Conservation (phyloP, 1,140 invertebrate genomes). For the Bombus sibiricus region DNA sequence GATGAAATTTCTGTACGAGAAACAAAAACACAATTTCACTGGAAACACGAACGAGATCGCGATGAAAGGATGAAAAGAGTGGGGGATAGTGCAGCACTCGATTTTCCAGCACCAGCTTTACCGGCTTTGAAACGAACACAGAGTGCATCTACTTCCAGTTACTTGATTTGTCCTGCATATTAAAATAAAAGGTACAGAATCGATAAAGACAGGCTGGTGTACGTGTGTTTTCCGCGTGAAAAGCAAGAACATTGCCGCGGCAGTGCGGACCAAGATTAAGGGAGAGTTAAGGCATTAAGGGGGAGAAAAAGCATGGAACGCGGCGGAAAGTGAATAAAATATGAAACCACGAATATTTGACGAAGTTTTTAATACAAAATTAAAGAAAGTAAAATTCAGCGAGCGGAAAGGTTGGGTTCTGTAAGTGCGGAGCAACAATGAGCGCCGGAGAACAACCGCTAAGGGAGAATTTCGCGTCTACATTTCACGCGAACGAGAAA, state of each 20-base stretch:
- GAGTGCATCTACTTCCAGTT: neutral
- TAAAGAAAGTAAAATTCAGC: constrained; percentile 26
- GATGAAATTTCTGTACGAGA: neutral
- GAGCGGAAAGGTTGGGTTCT: neutral
- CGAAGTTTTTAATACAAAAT: constrained; percentile 29
- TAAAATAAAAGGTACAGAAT: constrained; percentile 4
- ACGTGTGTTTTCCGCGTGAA: too few relatives aligned
- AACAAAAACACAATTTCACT: neutral
- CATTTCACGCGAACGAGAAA: constrained; percentile 44
- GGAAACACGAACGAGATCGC: neutral
- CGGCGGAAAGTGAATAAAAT: too few relatives aligned
- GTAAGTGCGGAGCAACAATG: neutral
- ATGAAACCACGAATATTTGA: constrained; percentile 13
- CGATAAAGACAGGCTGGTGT: neutral
- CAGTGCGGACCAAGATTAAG: too few relatives aligned
- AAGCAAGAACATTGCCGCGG: too few relatives aligned
- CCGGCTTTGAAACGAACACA: neutral
- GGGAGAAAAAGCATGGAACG: neutral
- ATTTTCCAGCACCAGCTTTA: neutral
- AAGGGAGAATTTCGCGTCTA: constrained; percentile 26
- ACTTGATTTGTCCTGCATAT: neutral
- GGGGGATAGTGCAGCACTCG: neutral
- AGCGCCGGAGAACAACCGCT: constrained; percentile 19
- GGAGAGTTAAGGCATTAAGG: neutral
- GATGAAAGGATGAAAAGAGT: neutral